Percentiles rank a stretch among this genome's conserved stretches.
These are phyloP conservation scores for Plectrocnemia conspersa DNA, from an alignment of 1,140 invertebrate genomes.

Conservation along the genomic window DNA sequence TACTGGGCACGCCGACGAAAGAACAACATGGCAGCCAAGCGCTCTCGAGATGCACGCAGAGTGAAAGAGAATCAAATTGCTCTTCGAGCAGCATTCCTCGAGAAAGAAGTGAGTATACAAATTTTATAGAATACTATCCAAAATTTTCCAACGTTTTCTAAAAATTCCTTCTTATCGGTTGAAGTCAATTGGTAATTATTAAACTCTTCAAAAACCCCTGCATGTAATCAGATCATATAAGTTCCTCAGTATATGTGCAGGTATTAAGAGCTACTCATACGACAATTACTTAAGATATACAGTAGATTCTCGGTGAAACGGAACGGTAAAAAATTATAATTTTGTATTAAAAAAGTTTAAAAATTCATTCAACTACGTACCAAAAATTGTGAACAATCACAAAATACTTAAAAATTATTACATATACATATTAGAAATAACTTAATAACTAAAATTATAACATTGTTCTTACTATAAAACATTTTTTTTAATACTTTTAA, in stretches of 20 bases:
- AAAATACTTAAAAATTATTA: no score
- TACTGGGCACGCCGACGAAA: slow-evolving; percentile 95
- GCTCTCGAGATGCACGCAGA: slow-evolving; percentile 89
- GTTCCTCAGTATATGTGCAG: slow-evolving; percentile 8
- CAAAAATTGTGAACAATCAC: no score
- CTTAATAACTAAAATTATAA: no score
- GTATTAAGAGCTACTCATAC: neutral
- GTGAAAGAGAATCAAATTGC: slow-evolving; percentile 98
- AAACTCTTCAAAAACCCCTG: neutral
- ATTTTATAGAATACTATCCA: slow-evolving; percentile 10
- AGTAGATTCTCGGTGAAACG: no score
- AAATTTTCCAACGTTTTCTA: slow-evolving; percentile 17
- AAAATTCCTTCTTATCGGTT: neutral
- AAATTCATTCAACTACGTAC: no score
- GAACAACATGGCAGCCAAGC: slow-evolving; percentile 97
- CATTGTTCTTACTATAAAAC: no score
- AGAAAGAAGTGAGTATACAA: slow-evolving; percentile 74
- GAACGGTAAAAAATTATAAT: no score
- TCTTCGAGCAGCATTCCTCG: slow-evolving; percentile 87
- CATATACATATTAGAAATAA: no score
- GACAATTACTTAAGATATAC: no score
- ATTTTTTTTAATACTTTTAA: no score
- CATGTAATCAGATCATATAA: neutral
- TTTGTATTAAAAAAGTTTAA: no score
- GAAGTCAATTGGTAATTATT: neutral